phyloP scores from a whole-genome alignment of 2,888 invertebrate genomes.

The Ophioninae sp. region DNA sequence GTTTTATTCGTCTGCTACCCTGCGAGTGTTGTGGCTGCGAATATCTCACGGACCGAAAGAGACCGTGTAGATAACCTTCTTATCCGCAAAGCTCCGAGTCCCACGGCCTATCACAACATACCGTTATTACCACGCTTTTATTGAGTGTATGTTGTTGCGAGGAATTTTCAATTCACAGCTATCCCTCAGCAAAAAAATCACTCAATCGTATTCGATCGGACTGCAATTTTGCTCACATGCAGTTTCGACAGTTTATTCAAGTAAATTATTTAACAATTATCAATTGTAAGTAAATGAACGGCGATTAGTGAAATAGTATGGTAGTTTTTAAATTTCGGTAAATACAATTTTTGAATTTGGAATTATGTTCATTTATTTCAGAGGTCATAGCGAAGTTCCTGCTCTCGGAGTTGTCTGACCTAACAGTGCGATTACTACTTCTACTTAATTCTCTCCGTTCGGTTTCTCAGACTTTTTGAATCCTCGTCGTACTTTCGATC shows the following conservation, averaged over 20 bases:
- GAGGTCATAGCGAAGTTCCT: neutral
- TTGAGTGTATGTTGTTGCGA: neutral
- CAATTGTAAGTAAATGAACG: neutral
- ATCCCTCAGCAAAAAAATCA: neutral
- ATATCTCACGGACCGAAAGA: conserved; percentile 13
- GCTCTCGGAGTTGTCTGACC: conserved; percentile 45
- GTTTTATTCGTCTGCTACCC: conserved; percentile 7
- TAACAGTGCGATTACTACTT: conserved; percentile 57
- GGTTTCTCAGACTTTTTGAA: conserved; percentile 3
- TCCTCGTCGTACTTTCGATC: neutral
- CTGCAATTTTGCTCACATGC: too few species aligned
- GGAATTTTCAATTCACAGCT: neutral
- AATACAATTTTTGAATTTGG: neutral
- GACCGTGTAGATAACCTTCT: conserved; percentile 51
- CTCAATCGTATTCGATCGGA: neutral
- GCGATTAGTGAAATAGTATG: neutral
- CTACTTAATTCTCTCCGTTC: conserved; percentile 23
- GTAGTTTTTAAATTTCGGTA: too few species aligned
- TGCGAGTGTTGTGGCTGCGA: conserved; percentile 20
- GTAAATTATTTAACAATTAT: neutral
- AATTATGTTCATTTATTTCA: neutral
- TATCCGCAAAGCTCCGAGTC: conserved; percentile 43
- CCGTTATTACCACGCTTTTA: conserved; percentile 6
- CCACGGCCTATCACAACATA: conserved; percentile 27
- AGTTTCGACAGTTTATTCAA: neutral